Base-by-base conservation (phyloP, 1,140 invertebrate genomes). In the Capitella teleta region DNA sequence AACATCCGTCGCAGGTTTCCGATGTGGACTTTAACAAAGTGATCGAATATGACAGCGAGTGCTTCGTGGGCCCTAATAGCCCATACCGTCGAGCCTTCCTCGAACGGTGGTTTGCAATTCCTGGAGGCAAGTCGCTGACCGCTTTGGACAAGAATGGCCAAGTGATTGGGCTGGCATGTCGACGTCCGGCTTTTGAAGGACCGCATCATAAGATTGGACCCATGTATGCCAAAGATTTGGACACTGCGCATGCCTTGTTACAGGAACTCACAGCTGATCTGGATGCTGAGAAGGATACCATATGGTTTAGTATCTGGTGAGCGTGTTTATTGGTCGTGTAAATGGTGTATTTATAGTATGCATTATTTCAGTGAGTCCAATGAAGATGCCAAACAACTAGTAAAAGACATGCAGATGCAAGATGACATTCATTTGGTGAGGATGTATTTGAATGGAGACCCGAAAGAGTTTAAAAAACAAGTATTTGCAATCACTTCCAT, bases 381-480 rank as follows among this genome's bases (percentile, higher is more conserved):
- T 30, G 3, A 47, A 36, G 45, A 16, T 3, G 28, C 10, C 5
- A 18, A 32, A 4, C 14, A 6, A 19, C 2, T 34, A 5, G 30
- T 24, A n/a, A 24, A 47, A 19, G 25, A 34, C n/a, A 21, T 47
- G 2, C 16, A 18, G 5, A 32, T 47, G 10, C 2, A 47, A 18
- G 10, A 47, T n/a, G 45, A 21, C n/a, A 18, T 36, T 18, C 3
- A 32, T 24, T 18, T 47, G 5, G 3, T 3, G 6, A 16, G 45
- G n/a, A 47, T 47, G 45, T 30, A 47, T 28, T 5, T 21, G 26
- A 47, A 47, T 24, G 45, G 45, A 5, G 28, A 47, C 28, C 26
- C 45, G 3, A 14, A 28, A 0, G 45, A 47, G 26, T 47, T 21
- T 18, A 47, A 47, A 30, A 18, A 21, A n/a, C 2, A 3, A 3